These are phyloP conservation scores for Pseudochaenichthys georgianus DNA, from an alignment of 2,797 vertebrate species.

Conservation along the genomic window DNA sequence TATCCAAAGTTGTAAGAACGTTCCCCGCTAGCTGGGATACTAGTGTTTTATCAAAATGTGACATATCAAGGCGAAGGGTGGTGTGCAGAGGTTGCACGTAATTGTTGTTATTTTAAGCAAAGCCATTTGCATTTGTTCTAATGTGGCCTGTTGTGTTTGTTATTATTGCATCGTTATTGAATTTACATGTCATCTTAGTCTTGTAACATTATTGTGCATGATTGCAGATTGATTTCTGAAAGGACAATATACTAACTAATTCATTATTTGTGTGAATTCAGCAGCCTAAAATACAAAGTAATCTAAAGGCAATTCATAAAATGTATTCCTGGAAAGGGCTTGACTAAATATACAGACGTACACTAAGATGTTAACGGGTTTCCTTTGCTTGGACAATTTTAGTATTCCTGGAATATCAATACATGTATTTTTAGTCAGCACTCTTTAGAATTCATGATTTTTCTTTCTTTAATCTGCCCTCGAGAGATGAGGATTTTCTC, in stretches of 20 bases:
- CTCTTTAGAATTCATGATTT: slow-evolving; percentile 53
- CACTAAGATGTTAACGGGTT: not conserved
- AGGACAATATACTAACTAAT: not conserved
- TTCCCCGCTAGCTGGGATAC: no score
- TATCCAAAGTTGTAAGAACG: no score
- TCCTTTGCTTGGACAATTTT: not conserved
- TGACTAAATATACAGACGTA: not conserved
- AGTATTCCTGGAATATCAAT: slow-evolving; percentile 28
- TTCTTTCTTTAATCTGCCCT: slow-evolving; percentile 65
- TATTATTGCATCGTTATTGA: not conserved
- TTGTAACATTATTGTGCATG: not conserved
- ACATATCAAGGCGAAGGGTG: not conserved
- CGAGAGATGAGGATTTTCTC: slow-evolving; percentile 65
- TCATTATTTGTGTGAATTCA: not conserved
- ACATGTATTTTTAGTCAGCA: slow-evolving; percentile 41
- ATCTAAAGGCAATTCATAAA: not conserved
- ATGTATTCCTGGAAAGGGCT: not conserved
- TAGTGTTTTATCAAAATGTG: slow-evolving; percentile 5
- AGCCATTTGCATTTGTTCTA: not conserved
- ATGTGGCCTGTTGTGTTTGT: not conserved
- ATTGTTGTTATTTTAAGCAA: slow-evolving; percentile 1
- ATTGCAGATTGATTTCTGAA: not conserved
- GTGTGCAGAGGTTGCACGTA: not conserved
- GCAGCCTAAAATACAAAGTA: not conserved
- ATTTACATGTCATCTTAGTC: not conserved